Conservation (phyloP, 2,888 invertebrate species). For the Yponomeuta malinellus region DNA sequence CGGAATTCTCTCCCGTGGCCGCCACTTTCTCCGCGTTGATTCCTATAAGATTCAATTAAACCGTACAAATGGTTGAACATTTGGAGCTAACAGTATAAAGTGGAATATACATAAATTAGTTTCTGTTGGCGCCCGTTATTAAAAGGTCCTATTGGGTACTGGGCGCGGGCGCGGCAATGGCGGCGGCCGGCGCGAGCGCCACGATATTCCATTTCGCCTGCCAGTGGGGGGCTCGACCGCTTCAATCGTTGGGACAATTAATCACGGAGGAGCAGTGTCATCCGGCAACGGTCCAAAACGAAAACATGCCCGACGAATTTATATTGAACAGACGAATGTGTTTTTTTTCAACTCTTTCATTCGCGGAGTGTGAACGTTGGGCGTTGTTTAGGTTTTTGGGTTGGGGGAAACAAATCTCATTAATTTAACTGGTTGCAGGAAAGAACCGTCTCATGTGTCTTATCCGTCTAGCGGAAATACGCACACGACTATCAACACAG, state of each 20-base stretch:
- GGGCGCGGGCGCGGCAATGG: constrained; percentile 19
- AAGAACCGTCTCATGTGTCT: not conserved
- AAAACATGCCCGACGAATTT: constrained; percentile 51
- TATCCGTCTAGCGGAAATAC: not conserved
- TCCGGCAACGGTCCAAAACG: constrained; percentile 53
- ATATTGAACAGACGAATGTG: constrained; percentile 38
- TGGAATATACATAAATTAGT: constrained; percentile 49
- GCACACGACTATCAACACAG: too few relatives aligned
- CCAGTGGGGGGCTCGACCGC: constrained; percentile 68
- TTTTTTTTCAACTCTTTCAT: constrained; percentile 31
- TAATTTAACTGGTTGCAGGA: not conserved
- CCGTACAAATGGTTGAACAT: constrained; percentile 16
- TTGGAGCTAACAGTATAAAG: constrained; percentile 20
- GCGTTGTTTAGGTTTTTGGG: constrained; percentile 16
- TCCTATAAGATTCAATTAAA: constrained; percentile 10
- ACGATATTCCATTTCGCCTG: constrained; percentile 71
- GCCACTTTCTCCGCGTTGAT: not conserved
- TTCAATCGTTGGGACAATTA: constrained; percentile 72
- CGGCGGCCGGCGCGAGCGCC: constrained; percentile 21
- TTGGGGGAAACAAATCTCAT: not conserved
- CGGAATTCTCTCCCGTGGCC: not conserved
- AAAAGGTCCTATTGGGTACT: constrained; percentile 56
- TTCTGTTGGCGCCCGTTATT: constrained; percentile 57
- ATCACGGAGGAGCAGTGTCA: constrained; percentile 73
- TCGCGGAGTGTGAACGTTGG: constrained; percentile 23